phyloP scores from a whole-genome alignment of 2,113 vertebrate genomes.

The Ptilorrhoa leucosticta region DNA sequence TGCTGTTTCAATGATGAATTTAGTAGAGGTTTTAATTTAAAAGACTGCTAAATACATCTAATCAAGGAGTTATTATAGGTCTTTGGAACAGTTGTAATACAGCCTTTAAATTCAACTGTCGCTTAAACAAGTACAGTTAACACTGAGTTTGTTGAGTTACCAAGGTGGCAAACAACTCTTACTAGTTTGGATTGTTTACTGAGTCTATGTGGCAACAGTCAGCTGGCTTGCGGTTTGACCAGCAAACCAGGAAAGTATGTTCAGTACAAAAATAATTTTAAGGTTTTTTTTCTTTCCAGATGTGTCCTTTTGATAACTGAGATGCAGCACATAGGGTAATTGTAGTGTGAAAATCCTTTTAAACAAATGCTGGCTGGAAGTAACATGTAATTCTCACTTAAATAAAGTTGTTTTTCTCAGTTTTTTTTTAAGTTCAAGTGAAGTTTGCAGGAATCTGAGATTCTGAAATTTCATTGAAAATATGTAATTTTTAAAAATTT shows the following conservation, averaged over 20 bases:
- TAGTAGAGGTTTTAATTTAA: neutral
- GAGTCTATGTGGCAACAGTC: conserved; percentile 36
- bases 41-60: neutral
- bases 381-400: neutral
- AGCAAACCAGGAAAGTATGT: neutral
- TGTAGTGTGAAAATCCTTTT: neutral
- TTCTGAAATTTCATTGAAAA: neutral
- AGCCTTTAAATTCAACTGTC: neutral
- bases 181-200: conserved; percentile 25
- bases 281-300: neutral
- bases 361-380: neutral
- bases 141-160: neutral
- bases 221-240: conserved; percentile 39
- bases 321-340: neutral
- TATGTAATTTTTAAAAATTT: neutral
- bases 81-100: neutral
- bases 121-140: neutral
- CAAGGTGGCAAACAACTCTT: neutral
- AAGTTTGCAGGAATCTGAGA: neutral
- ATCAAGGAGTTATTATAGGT: neutral
- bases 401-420: neutral
- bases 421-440: neutral
- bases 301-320: neutral
- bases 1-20: neutral
- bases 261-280: neutral